phyloP scores from a whole-genome alignment of 2,797 vertebrate genomes.

The Nasua narica region DNA sequence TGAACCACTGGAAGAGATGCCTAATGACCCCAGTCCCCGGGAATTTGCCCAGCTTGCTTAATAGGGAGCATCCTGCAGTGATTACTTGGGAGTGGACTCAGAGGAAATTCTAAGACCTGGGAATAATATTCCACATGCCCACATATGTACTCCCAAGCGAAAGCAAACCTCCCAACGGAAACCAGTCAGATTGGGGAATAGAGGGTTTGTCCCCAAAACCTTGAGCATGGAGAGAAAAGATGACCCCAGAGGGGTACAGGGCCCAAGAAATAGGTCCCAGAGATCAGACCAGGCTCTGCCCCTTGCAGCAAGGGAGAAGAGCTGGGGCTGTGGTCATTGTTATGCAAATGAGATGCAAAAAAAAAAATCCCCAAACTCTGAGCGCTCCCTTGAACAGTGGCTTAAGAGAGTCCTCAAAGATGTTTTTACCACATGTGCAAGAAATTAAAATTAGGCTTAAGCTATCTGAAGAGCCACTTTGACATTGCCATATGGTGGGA shows the following conservation, averaged over 20 bases:
- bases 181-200: background rate
- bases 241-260: background rate
- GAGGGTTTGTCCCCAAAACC: background rate
- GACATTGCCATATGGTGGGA: slow-evolving; percentile 68
- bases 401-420: slow-evolving; percentile 64
- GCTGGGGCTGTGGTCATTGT: background rate
- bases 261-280: background rate
- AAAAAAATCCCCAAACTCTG: background rate
- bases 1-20: background rate
- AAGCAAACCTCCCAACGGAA: background rate
- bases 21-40: background rate
- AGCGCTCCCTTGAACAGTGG: slow-evolving; percentile 66
- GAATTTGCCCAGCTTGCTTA: background rate
- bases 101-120: background rate
- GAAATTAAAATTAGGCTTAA: slow-evolving; percentile 76
- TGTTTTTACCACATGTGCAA: slow-evolving; percentile 75
- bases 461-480: slow-evolving; percentile 64
- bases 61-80: background rate
- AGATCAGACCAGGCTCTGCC: background rate
- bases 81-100: background rate
- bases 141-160: background rate
- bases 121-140: slow-evolving; percentile 5
- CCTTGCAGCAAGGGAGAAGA: background rate
- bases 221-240: background rate
- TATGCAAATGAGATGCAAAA: slow-evolving; percentile 57